Conservation (phyloP, 2,888 invertebrate genomes). For the Cosmia pyralina region DNA sequence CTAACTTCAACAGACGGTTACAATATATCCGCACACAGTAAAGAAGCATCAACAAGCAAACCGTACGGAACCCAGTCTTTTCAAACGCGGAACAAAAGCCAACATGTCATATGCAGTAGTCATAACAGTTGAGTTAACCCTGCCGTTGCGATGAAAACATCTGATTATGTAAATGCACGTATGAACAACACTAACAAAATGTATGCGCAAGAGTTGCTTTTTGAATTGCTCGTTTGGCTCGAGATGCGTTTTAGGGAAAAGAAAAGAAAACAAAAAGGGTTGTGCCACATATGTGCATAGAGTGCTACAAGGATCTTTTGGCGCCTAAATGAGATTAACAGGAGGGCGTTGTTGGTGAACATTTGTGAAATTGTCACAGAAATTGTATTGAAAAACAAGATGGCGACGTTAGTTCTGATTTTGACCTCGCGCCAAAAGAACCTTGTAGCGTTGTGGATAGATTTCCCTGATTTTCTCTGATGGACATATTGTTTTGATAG, state of each 20-base stretch:
- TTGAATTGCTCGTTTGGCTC: constrained; percentile 60
- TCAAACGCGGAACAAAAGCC: constrained; percentile 53
- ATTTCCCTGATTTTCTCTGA: constrained; percentile 7
- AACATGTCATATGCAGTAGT: constrained; percentile 61
- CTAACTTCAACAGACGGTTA: neutral
- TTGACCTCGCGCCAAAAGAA: too few species aligned
- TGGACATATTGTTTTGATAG: constrained; percentile 15
- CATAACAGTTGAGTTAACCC: constrained; percentile 59
- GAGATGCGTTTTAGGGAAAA: too few species aligned
- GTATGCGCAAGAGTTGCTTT: constrained; percentile 65
- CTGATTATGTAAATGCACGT: constrained; percentile 65
- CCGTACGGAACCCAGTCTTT: constrained; percentile 34
- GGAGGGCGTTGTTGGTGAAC: too few species aligned
- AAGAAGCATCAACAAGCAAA: constrained; percentile 21
- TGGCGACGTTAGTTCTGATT: too few species aligned
- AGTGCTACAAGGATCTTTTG: too few species aligned
- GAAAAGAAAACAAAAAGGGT: too few species aligned
- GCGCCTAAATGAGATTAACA: too few species aligned
- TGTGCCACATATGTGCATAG: too few species aligned
- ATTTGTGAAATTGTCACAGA: too few species aligned
- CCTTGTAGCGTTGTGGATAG: too few species aligned
- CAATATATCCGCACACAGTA: neutral
- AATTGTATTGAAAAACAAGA: too few species aligned
- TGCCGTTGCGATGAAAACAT: constrained; percentile 60
- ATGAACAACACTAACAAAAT: constrained; percentile 48